phyloP scores from a whole-genome alignment of 2,113 vertebrate genomes.

The Acrocephalus kingi region DNA sequence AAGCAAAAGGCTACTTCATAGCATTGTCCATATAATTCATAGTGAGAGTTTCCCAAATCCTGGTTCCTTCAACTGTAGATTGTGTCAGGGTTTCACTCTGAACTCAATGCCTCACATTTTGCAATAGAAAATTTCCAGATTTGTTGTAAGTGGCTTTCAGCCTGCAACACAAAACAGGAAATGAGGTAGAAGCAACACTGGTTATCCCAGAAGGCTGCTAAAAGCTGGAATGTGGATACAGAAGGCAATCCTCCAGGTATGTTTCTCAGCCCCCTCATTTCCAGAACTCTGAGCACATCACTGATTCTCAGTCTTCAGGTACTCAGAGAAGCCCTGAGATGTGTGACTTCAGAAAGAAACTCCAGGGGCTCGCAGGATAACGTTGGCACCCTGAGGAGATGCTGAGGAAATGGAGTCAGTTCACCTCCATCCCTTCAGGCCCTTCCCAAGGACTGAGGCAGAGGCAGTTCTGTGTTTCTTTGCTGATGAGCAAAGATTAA shows the following conservation, averaged over 20 bases:
- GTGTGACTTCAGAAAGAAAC: neutral
- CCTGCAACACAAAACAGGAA: neutral
- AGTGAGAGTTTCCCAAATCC: neutral
- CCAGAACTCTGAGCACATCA: neutral
- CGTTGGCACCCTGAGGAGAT: rapidly evolving
- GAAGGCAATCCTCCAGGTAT: neutral
- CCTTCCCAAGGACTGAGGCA: neutral
- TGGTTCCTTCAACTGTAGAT: neutral
- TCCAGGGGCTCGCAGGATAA: neutral
- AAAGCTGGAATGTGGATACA: neutral
- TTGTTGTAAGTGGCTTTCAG: neutral
- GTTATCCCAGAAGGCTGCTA: neutral
- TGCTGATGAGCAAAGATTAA: neutral
- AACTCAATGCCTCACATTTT: neutral
- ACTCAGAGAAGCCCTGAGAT: neutral
- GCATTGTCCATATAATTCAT: neutral
- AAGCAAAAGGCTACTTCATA: neutral
- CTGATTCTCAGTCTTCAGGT: neutral
- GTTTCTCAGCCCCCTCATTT: neutral
- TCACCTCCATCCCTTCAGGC: neutral
- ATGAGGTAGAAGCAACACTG: neutral
- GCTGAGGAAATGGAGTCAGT: neutral
- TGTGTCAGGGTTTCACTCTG: neutral
- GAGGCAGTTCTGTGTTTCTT: neutral
- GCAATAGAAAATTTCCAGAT: neutral